Percentiles rank a stretch among this genome's conserved stretches.
These are phyloP conservation scores for Eueremaeus valkanovi DNA, from an alignment of 2,888 invertebrate species.

Conservation along the genomic window DNA sequence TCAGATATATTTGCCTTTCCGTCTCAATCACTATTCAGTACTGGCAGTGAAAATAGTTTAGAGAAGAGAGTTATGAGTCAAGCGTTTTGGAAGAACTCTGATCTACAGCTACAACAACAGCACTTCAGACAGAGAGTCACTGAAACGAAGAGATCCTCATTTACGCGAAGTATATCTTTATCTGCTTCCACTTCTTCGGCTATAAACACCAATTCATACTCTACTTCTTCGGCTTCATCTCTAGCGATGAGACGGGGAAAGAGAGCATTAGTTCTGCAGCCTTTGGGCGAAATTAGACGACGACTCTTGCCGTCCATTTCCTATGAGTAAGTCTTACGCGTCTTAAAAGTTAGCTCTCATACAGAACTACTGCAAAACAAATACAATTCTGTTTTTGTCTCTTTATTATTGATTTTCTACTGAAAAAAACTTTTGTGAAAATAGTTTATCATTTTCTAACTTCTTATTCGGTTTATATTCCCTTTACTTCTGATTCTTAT, in stretches of 20 bases:
- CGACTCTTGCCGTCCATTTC: conserved; percentile 31
- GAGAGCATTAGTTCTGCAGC: conserved; percentile 30
- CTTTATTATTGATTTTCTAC: no score
- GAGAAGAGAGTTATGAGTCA: conserved; percentile 13
- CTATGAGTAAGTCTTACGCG: conserved; percentile 37
- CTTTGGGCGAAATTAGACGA: conserved; percentile 34
- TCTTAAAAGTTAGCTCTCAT: no score
- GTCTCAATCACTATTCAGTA: not conserved
- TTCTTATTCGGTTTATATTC: no score
- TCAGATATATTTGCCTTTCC: conserved; percentile 4
- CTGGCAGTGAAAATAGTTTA: not conserved
- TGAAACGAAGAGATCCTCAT: not conserved
- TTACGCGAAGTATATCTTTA: conserved; percentile 21
- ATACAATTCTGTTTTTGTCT: no score
- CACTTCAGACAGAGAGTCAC: conserved; percentile 16
- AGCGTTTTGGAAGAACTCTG: conserved; percentile 29
- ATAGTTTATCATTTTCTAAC: no score
- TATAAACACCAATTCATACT: not conserved
- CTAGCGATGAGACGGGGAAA: conserved; percentile 35
- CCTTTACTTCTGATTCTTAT: no score
- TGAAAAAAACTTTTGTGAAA: no score
- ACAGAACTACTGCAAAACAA: no score
- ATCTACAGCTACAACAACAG: not conserved
- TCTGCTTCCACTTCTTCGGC: conserved; percentile 6
- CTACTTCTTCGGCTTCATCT: conserved; percentile 6